A percentile compares a stretch with the other conserved stretches of the same genome.
Conservation (phyloP, 2,113 vertebrate species). For the Lasiurus borealis region DNA sequence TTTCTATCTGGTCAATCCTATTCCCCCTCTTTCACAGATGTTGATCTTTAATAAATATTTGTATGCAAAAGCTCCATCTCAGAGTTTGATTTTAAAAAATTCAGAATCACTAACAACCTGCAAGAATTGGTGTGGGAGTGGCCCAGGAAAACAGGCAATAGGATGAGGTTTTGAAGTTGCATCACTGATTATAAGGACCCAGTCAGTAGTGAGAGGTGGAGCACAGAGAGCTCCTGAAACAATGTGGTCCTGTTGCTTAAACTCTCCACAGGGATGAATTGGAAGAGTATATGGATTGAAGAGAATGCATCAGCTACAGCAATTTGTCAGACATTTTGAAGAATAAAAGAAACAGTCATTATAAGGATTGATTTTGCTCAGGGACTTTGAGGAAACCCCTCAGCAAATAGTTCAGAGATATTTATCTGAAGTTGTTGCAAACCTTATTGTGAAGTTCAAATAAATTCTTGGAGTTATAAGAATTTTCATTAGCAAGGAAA, state of each 20-base stretch:
- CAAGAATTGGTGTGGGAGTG: background rate
- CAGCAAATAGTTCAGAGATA: background rate
- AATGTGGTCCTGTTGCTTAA: background rate
- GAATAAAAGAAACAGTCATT: background rate
- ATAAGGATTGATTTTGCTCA: background rate
- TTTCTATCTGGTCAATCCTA: background rate
- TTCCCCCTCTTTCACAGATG: background rate
- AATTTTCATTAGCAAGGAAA: background rate
- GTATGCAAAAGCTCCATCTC: background rate
- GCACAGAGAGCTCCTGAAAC: background rate
- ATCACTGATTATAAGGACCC: background rate
- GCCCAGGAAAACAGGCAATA: background rate
- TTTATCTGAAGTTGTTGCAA: background rate
- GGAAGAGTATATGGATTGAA: background rate
- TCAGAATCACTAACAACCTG: background rate
- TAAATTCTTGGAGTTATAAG: background rate
- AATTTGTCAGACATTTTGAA: background rate
- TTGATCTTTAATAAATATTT: background rate
- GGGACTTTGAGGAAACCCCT: background rate
- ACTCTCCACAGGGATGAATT: background rate
- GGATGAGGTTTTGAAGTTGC: background rate
- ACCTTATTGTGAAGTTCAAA: constrained; percentile 19
- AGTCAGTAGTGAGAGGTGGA: no score
- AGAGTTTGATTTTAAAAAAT: background rate
- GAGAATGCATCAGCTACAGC: background rate